Conservation (phyloP, 2,797 vertebrate species). For the Buceros bicornis region DNA sequence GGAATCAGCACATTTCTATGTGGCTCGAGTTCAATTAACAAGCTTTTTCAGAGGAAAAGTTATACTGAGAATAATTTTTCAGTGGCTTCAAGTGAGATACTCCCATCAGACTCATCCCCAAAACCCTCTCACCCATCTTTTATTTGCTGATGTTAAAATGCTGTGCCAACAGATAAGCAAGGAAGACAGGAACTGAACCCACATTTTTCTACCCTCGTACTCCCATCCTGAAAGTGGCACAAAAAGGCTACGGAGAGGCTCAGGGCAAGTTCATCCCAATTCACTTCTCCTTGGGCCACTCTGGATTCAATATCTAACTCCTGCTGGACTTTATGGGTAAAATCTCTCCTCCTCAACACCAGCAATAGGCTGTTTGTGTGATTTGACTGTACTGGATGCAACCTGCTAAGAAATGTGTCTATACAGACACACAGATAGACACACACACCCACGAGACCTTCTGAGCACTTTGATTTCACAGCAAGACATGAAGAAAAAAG, state of each 20-base stretch:
- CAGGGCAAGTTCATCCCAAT: background rate
- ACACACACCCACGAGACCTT: background rate
- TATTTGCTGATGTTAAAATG: background rate
- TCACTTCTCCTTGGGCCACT: background rate
- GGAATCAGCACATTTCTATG: slow-evolving; percentile 48
- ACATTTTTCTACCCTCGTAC: background rate
- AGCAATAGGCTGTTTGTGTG: background rate
- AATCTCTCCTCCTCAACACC: background rate
- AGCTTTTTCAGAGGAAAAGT: background rate
- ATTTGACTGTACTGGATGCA: background rate
- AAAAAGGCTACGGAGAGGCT: background rate
- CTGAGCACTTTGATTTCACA: background rate
- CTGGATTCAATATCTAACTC: background rate
- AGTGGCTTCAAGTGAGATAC: background rate
- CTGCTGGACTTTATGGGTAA: background rate
- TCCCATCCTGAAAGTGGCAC: background rate
- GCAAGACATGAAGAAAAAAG: background rate
- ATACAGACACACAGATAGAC: too few relatives aligned
- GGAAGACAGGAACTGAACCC: accelerated
- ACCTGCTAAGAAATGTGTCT: accelerated
- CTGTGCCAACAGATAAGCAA: background rate
- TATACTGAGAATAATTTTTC: background rate
- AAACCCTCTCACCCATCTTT: background rate
- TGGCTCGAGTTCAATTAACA: slow-evolving; percentile 20
- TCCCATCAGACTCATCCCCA: background rate